Base-by-base conservation (phyloP, 2,797 vertebrate genomes). In the Melanotaenia parkinsoni region DNA sequence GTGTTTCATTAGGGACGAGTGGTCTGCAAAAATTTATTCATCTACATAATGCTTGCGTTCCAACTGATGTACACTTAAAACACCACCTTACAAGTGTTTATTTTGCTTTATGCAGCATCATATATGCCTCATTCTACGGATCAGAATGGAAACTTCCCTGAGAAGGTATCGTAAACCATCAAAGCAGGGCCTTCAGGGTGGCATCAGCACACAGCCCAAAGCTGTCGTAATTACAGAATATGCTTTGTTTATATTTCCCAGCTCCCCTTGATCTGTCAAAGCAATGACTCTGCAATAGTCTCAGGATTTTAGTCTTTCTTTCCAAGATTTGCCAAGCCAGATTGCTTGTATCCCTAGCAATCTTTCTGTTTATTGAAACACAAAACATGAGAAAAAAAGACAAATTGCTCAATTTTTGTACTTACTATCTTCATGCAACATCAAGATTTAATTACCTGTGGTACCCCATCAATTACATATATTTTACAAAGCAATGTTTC, bases 191-290 rank as follows among this genome's bases (percentile, higher is more conserved):
- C 85, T 93, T 92, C 89, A 90, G 90, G 89, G 86, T 91, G 89
- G 90, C 89, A 89, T 87, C 88, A 84, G 70, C 82, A 72, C 80
- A 71, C 74, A 85, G 84, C 77, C 81, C 80, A 84, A 85, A 88
- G 85, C 85, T 74, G 75, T 81, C 69, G 83, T 88, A 92, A 93
- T 93, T 92, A 91, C 85, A 86, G 84, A 91, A 92, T 82, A 86
- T 80, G 77, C 84, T 92, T 82, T 89, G 88, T 93, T 92, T 91
- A 91, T 87, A 87, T 92, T 92, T 92, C 87, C 87, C 80, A 86
- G 82, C 84, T 86, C 85, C 32, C 81, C 81, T 83, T 86, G 88
- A 91, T 89, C 90, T 90, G 85, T 91, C 88, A 92, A 89, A 93
- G 84, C 88, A 89, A 89, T 81, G 85, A 88, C 72, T 90, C 81